Percentiles rank a stretch among this genome's conserved stretches.
These are phyloP conservation scores for Hymenopus coronatus DNA, from an alignment of 2,888 invertebrate species.

Conservation along the genomic window DNA sequence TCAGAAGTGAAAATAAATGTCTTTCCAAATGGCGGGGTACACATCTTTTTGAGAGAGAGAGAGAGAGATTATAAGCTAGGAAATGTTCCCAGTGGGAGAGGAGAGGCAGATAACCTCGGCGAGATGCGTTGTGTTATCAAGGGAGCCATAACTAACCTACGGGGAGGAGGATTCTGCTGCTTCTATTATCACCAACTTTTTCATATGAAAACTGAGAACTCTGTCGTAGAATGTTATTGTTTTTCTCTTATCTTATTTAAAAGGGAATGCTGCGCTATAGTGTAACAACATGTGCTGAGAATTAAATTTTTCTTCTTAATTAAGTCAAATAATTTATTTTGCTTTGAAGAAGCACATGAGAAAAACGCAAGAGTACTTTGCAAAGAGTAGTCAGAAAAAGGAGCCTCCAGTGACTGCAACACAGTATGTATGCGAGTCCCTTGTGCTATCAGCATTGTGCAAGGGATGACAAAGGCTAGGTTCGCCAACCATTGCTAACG, in stretches of 20 bases:
- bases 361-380: no score
- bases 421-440: no score
- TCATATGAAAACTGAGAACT: background rate
- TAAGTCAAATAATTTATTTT: no score
- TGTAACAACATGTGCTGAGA: no score
- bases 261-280: background rate
- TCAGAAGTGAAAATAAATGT: background rate
- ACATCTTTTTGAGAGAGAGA: background rate
- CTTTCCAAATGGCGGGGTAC: background rate
- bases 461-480: no score
- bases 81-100: background rate
- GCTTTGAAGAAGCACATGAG: no score
- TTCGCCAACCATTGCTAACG: no score
- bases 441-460: no score
- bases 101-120: no score
- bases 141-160: background rate
- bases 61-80: background rate
- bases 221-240: background rate
- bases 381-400: no score
- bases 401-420: no score
- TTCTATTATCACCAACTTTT: background rate
- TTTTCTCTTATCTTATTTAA: background rate
- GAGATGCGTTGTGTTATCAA: background rate
- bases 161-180: background rate
- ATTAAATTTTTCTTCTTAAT: no score